Percentiles rank a stretch among this genome's conserved stretches.
Conservation (phyloP, 2,888 invertebrate genomes). For the Drosophila neonasuta region DNA sequence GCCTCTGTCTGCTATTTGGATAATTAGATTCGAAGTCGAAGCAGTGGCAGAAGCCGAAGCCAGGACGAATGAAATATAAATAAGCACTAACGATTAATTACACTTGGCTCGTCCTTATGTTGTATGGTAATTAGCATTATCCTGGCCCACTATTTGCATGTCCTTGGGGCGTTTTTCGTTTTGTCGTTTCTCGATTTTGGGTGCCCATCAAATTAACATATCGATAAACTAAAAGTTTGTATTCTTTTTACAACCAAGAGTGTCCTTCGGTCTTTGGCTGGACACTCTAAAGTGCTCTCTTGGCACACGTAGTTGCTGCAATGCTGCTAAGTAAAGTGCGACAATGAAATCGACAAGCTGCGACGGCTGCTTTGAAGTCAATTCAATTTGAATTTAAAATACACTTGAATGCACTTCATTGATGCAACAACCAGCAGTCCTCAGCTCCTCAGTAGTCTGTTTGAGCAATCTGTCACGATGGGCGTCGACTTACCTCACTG, state of each 20-base stretch:
- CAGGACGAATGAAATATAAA: slow-evolving; percentile 63
- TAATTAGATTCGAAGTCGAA: slow-evolving; percentile 65
- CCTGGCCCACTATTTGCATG: slow-evolving; percentile 28
- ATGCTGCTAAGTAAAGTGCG: not conserved
- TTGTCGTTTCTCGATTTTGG: slow-evolving; percentile 1
- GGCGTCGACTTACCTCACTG: slow-evolving; percentile 80
- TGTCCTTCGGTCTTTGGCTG: not conserved
- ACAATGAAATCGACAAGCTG: slow-evolving; percentile 1
- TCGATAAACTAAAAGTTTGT: slow-evolving; percentile 37
- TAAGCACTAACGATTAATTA: slow-evolving; percentile 72
- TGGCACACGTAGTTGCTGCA: slow-evolving; percentile 25
- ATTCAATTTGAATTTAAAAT: slow-evolving; percentile 58
- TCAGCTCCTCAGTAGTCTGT: not conserved
- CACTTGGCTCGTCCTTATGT: slow-evolving; percentile 54
- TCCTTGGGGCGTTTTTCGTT: slow-evolving; percentile 20
- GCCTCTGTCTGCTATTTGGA: slow-evolving; percentile 59
- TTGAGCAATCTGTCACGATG: slow-evolving; percentile 33
- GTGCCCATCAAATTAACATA: slow-evolving; percentile 52
- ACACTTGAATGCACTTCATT: slow-evolving; percentile 50
- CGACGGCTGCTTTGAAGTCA: slow-evolving; percentile 29
- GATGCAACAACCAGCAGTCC: slow-evolving; percentile 8
- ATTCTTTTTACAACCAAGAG: not conserved
- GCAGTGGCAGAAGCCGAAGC: slow-evolving; percentile 38
- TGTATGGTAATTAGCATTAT: slow-evolving; percentile 51
- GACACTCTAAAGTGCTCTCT: slow-evolving; percentile 30